Evolutionary conservation across 2,113 vertebrate genomes (phyloP).

Genomic region (Corythornis cristatus): DNA sequence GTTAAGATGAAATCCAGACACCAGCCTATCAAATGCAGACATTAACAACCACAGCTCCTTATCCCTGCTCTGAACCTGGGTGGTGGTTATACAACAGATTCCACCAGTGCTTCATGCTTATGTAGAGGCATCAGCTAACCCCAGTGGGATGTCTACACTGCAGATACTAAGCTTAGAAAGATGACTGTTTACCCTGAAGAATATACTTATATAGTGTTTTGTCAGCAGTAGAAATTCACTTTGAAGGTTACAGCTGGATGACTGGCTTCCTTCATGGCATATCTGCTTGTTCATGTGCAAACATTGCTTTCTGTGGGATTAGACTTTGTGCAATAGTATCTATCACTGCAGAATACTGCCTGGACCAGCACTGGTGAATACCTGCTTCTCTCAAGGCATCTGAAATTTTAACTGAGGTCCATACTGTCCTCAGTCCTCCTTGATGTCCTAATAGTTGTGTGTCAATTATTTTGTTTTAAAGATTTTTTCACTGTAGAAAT

Average conservation of each 20-base stretch:
- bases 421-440: neutral
- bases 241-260: neutral
- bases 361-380: neutral
- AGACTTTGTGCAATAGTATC: neutral
- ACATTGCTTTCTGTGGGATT: neutral
- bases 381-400: neutral
- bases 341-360: neutral
- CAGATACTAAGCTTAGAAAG: neutral
- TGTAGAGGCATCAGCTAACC: neutral
- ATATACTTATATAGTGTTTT: neutral
- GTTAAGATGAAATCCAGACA: neutral
- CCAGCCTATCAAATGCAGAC: neutral
- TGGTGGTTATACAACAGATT: neutral
- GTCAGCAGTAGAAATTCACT: neutral
- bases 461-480: neutral
- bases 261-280: neutral
- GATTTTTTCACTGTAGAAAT: neutral
- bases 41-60: neutral
- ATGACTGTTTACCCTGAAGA: neutral
- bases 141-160: neutral
- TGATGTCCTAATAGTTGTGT: neutral
- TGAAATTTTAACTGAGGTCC: neutral
- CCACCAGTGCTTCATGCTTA: neutral
- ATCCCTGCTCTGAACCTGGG: neutral
- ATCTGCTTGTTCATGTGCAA: neutral